Evolutionary conservation across 1,140 invertebrate species (phyloP).

Genomic region (Drosophila tristis): DNA sequence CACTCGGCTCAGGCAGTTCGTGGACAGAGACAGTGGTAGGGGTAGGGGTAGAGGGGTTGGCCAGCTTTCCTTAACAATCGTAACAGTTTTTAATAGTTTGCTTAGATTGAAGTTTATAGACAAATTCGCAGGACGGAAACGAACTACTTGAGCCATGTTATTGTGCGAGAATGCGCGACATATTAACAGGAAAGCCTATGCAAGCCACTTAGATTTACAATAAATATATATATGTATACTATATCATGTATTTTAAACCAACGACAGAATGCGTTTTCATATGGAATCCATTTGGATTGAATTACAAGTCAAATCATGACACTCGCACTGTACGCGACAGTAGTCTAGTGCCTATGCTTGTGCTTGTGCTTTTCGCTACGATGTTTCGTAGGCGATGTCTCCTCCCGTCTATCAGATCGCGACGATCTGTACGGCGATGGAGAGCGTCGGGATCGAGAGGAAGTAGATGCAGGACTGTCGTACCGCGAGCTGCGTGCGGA

Average conservation of each 20-base stretch:
- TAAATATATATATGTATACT: constrained; percentile 32
- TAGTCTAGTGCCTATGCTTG: constrained; percentile 67
- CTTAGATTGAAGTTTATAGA: constrained; percentile 62
- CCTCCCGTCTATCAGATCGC: constrained; percentile 37
- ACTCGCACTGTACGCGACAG: not conserved
- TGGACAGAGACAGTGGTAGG: not conserved
- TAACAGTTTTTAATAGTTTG: constrained; percentile 33
- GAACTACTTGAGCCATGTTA: constrained; percentile 48
- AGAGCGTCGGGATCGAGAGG: constrained; percentile 25
- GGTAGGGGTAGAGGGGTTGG: not conserved
- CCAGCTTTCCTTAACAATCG: constrained; percentile 62
- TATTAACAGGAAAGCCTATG: constrained; percentile 28
- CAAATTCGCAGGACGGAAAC: constrained; percentile 62
- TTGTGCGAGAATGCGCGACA: constrained; percentile 23
- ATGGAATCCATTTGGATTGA: not conserved
- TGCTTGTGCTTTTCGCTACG: constrained; percentile 71
- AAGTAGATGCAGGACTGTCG: constrained; percentile 41
- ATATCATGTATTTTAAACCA: constrained; percentile 53
- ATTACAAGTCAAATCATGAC: not conserved
- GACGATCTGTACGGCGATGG: constrained; percentile 39
- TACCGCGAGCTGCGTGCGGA: constrained; percentile 55
- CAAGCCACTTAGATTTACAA: constrained; percentile 37
- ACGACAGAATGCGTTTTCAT: constrained; percentile 22
- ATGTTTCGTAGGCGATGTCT: constrained; percentile 49
- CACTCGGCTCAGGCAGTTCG: constrained; percentile 33